A percentile compares a stretch with the other conserved stretches of the same genome.
Conservation (phyloP, 1,140 invertebrate genomes). For the Anthonomus grandis region DNA sequence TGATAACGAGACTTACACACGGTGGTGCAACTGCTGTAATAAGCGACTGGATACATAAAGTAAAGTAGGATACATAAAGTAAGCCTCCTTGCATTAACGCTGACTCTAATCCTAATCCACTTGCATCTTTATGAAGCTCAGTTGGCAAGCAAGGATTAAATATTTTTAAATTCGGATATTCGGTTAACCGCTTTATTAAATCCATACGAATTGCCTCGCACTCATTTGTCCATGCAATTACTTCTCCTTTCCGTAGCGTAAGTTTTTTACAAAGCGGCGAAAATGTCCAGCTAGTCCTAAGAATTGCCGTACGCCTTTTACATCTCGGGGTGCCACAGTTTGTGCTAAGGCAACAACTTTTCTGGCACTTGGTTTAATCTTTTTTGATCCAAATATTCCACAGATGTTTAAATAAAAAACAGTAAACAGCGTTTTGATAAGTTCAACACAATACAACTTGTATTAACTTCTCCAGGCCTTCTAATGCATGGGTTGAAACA, state of each 20-base stretch:
- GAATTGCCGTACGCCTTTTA: slow-evolving; percentile 4
- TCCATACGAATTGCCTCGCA: slow-evolving; percentile 1
- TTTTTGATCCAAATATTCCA: no score
- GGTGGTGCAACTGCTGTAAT: slow-evolving; percentile 1
- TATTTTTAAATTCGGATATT: slow-evolving; percentile 1
- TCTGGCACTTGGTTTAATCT: no score
- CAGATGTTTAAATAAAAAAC: no score
- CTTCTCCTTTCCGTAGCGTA: no score
- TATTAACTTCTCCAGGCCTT: no score
- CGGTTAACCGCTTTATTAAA: not conserved
- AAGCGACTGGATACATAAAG: not conserved
- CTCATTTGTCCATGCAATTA: not conserved
- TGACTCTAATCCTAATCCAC: slow-evolving; percentile 3
- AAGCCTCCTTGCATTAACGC: slow-evolving; percentile 3
- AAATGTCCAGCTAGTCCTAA: not conserved
- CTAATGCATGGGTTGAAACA: no score
- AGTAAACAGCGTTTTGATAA: no score
- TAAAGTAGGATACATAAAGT: no score
- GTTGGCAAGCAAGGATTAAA: not conserved
- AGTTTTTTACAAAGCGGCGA: slow-evolving; percentile 1
- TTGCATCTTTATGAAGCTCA: slow-evolving; percentile 8
- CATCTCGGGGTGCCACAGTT: not conserved
- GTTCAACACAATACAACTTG: no score
- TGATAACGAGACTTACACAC: slow-evolving; percentile 4
- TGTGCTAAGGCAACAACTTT: not conserved